Evolutionary conservation across 1,140 invertebrate species (phyloP).

Genomic region (Coelopa frigida): DNA sequence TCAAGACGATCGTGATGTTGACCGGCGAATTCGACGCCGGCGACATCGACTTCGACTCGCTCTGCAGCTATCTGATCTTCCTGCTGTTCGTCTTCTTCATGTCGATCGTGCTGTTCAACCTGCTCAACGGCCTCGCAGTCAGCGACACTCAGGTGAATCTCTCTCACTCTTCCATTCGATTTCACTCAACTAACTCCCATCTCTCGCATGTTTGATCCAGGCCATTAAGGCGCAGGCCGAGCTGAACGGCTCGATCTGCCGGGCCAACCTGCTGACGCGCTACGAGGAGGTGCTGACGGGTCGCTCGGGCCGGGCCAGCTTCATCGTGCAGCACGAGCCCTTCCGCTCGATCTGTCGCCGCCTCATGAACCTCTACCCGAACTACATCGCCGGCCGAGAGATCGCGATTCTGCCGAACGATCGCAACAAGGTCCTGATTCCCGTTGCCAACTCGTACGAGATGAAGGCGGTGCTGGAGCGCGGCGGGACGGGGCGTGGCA

Average conservation of each 20-base stretch:
- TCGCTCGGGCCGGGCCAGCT: conserved; percentile 46
- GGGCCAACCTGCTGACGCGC: conserved; percentile 61
- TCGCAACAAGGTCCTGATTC: conserved; percentile 41
- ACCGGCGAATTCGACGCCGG: conserved; percentile 75
- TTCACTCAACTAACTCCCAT: not conserved
- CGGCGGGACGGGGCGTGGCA: conserved; percentile 1
- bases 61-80: conserved; percentile 65
- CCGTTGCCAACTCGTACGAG: conserved; percentile 19
- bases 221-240: conserved; percentile 69
- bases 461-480: conserved; percentile 15
- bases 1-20: conserved; percentile 77
- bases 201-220: conserved; percentile 34
- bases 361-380: conserved; percentile 57
- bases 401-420: conserved; percentile 59
- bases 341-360: conserved; percentile 49
- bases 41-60: conserved; percentile 60
- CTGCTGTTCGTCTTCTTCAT: conserved; percentile 72
- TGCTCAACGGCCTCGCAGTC: conserved; percentile 73
- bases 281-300: conserved; percentile 63
- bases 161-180: not conserved
- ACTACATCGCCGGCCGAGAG: conserved; percentile 52
- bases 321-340: conserved; percentile 43
- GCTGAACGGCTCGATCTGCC: conserved; percentile 61
- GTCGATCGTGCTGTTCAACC: conserved; percentile 70
- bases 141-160: conserved; percentile 65